These are phyloP conservation scores for Hormiphora californensis DNA, from an alignment of 37 sponge, comb jelly and placozoan species.

Conservation along the genomic window DNA sequence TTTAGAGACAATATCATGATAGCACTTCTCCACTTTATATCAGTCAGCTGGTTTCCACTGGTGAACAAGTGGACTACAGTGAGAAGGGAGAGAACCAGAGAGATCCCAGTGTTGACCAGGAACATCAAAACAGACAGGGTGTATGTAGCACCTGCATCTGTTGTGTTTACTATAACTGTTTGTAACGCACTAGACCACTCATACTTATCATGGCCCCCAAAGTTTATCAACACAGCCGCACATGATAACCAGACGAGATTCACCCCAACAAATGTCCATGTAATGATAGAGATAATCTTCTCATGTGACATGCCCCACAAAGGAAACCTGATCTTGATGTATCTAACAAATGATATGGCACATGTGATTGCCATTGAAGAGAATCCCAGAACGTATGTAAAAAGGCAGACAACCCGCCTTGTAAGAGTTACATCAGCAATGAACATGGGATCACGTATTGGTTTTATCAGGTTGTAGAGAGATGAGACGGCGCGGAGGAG, in stretches of 20 bases:
- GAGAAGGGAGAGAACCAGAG: neutral
- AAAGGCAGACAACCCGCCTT: neutral
- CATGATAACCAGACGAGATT: neutral
- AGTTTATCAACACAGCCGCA: neutral
- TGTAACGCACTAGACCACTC: neutral
- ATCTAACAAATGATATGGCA: neutral
- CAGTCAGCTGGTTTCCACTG: neutral
- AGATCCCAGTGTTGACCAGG: neutral
- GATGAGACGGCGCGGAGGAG: neutral
- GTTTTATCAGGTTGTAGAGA: neutral
- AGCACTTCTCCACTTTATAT: neutral
- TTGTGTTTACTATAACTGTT: neutral
- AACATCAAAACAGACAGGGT: neutral
- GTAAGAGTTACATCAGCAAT: neutral
- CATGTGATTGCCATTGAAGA: neutral
- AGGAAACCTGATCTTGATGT: neutral
- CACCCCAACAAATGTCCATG: neutral
- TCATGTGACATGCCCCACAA: neutral
- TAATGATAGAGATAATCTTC: neutral
- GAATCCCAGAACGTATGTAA: neutral
- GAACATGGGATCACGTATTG: neutral
- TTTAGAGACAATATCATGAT: neutral
- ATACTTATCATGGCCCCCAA: neutral
- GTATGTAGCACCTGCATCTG: neutral
- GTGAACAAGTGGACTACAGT: neutral